phyloP scores from a whole-genome alignment of 2,888 invertebrate genomes.

The Melinopterus prodromus region DNA sequence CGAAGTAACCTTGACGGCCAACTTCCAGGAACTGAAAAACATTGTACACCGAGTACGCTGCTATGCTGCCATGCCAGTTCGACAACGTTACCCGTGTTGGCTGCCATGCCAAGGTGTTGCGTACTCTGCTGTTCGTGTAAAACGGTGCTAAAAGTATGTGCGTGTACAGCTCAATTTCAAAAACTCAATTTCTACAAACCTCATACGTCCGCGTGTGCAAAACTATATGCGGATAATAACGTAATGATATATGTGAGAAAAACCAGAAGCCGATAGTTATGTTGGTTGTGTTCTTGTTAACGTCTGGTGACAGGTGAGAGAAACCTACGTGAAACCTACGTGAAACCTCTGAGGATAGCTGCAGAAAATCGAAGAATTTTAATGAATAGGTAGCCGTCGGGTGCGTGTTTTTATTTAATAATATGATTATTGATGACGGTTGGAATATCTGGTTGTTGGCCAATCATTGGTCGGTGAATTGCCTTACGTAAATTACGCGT shows the following conservation, averaged over 20 bases:
- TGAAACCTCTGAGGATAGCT: not conserved
- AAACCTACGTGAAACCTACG: not conserved
- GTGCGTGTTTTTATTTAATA: not conserved
- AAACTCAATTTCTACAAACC: not conserved
- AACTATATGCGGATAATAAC: constrained; percentile 4
- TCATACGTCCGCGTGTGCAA: not conserved
- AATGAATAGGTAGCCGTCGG: not conserved
- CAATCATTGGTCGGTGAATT: not conserved
- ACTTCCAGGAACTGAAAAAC: not conserved
- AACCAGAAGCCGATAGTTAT: not conserved
- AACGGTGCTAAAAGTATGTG: not conserved
- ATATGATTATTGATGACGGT: not conserved
- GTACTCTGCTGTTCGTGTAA: not conserved
- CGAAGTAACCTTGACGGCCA: not conserved
- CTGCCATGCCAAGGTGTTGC: not conserved
- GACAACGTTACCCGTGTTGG: not conserved
- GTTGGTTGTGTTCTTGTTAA: not conserved
- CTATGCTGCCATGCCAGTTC: not conserved
- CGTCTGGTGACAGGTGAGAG: not conserved
- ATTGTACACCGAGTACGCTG: not conserved
- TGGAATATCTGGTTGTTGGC: not conserved
- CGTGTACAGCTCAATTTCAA: not conserved
- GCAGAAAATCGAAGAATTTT: not conserved
- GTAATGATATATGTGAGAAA: not conserved
- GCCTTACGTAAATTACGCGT: not conserved